Conservation (phyloP, 2,888 invertebrate species). For the Caenorhabditis angaria region DNA sequence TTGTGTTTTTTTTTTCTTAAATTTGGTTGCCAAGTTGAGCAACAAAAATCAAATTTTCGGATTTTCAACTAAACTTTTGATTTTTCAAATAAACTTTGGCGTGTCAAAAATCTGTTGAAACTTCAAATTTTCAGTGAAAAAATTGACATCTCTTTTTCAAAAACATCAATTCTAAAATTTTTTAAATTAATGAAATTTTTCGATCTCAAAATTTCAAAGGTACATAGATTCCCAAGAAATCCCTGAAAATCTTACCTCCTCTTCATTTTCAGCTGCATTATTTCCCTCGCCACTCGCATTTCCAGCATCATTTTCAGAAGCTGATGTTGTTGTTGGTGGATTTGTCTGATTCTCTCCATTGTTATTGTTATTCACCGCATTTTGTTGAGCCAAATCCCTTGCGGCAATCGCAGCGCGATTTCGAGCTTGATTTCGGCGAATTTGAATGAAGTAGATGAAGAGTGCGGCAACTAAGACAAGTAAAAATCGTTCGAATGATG, state of each 20-base stretch:
- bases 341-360: conserved; percentile 11
- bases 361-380: conserved; percentile 6
- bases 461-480: conserved; percentile 32
- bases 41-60: too few relatives aligned
- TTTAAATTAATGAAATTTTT: not conserved
- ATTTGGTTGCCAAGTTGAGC: too few relatives aligned
- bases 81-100: too few relatives aligned
- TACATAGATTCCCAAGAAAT: too few relatives aligned
- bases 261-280: conserved; percentile 8
- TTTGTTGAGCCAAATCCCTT: conserved; percentile 8
- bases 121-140: too few relatives aligned
- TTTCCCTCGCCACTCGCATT: conserved; percentile 42
- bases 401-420: conserved; percentile 17
- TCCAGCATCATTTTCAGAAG: conserved; percentile 53
- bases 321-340: too few relatives aligned
- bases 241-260: too few relatives aligned
- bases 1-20: too few relatives aligned
- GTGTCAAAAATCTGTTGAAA: too few relatives aligned
- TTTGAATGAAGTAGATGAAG: conserved; percentile 45
- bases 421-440: conserved; percentile 36
- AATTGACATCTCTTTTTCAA: too few relatives aligned
- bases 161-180: too few relatives aligned
- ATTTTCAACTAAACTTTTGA: too few relatives aligned
- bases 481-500: conserved; percentile 49
- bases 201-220: not conserved